Base-by-base conservation (phyloP, 2,113 vertebrate species). In the Steatornis caripensis region DNA sequence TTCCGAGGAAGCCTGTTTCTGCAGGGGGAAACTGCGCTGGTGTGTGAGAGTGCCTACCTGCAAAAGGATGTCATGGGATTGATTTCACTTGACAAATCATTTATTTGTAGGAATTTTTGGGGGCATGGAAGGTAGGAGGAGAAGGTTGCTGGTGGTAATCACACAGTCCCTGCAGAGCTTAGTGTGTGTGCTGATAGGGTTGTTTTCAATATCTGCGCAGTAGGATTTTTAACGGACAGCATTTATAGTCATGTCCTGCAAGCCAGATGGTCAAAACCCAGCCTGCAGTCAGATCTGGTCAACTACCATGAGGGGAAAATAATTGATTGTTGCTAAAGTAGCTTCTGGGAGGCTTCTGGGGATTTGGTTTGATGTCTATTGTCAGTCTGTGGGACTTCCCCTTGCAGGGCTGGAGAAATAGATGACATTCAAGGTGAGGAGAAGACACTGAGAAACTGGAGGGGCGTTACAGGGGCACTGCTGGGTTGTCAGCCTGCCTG, bases 321-420 rank as follows among this genome's bases (percentile, higher is more conserved):
- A 65, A 39, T 6, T 37, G 39, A 65, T 37, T 1, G 1, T 41
- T 32, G 23, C n/a, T 37, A 10, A 62, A 84, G 30, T 26, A 53
- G 80, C 16, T 64, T 54, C 14, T 48, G 32, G 19, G 45, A 81
- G 57, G 68, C 27, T 81, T 60, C 62, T 37, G 61, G 16, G n/a
- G 10, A 22, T 76, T 76, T 57, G 37, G 27, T 80, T 41, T 27
- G 68, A 37, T 21, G 66, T 20, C 20, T 46, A 10, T 17, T 17
- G 78, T 45, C 54, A 22, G 24, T 23, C 14, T 79, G 66, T n/a
- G 43, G 41, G 49, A 48, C 20, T 37, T 75, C 5, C 9, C 12
- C 11, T 39, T 0, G 0, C 0, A 1, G 27, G 20, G 9, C 27
- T 60, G 57, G 46, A 76, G 66, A 70, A 64, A 54, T 1, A 60